A percentile compares a stretch with the other conserved stretches of the same genome.
These are phyloP conservation scores for Vespertilio murinus DNA, from an alignment of 2,797 vertebrate genomes.

Conservation along the genomic window DNA sequence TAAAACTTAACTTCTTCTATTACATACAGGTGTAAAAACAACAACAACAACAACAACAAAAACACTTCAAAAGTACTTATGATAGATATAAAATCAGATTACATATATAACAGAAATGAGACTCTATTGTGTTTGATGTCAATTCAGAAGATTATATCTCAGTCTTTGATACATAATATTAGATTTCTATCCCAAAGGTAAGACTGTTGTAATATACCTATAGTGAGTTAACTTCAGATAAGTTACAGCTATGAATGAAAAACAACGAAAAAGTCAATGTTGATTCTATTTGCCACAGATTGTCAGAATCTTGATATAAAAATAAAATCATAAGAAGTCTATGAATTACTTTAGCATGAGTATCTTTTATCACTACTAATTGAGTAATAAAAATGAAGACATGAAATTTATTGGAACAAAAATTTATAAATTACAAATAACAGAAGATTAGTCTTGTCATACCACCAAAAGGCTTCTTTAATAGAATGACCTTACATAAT, in stretches of 20 bases:
- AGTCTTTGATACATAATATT: neutral
- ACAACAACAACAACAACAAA: neutral
- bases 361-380: constrained; percentile 20
- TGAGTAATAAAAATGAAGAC: constrained; percentile 30
- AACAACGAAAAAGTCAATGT: neutral
- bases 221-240: constrained; percentile 19
- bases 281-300: neutral
- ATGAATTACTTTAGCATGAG: constrained; percentile 24
- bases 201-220: neutral
- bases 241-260: neutral
- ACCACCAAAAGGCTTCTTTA: neutral
- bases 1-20: constrained; percentile 28
- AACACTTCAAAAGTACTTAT: neutral
- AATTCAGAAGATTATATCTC: constrained; percentile 19
- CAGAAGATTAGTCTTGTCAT: neutral
- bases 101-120: constrained; percentile 38
- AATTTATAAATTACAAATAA: constrained; percentile 40
- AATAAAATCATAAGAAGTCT: constrained; percentile 26
- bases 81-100: neutral
- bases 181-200: neutral
- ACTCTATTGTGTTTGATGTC: neutral
- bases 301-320: neutral
- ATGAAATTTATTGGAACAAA: constrained; percentile 18
- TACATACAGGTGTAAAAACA: neutral
- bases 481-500: constrained; percentile 3